phyloP scores from a whole-genome alignment of 2,888 invertebrate genomes.

The Sminthurides aquaticus region DNA sequence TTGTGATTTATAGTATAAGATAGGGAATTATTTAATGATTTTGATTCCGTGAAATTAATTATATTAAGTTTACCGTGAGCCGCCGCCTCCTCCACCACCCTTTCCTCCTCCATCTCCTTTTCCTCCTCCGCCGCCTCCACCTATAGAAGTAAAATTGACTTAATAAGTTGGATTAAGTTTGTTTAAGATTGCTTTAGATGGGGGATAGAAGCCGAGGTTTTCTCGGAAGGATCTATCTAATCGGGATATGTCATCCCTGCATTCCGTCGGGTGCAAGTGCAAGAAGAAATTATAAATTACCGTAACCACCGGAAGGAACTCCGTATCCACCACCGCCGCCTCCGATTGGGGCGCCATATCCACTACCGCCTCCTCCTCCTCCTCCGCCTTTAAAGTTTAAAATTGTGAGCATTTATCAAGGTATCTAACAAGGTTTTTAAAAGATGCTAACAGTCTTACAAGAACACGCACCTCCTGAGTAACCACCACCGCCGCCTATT shows the following conservation, averaged over 20 bases:
- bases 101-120: neutral
- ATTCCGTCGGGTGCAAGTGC: no score
- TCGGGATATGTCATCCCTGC: no score
- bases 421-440: neutral
- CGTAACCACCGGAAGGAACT: neutral
- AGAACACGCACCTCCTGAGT: neutral
- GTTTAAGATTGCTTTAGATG: no score
- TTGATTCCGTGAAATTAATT: no score
- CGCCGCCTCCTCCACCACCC: no score
- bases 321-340: neutral
- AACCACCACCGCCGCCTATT: slow-evolving; percentile 1
- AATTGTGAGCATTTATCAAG: no score
- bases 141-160: neutral
- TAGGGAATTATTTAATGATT: no score
- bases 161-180: neutral
- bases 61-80: no score
- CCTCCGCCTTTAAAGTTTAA: neutral
- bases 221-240: no score
- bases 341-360: neutral
- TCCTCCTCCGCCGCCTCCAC: neutral
- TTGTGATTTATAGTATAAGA: no score
- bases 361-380: neutral
- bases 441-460: neutral
- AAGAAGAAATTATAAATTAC: neutral
- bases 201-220: no score